Conservation (phyloP, 2,888 invertebrate species). For the Polia nebulosa region DNA sequence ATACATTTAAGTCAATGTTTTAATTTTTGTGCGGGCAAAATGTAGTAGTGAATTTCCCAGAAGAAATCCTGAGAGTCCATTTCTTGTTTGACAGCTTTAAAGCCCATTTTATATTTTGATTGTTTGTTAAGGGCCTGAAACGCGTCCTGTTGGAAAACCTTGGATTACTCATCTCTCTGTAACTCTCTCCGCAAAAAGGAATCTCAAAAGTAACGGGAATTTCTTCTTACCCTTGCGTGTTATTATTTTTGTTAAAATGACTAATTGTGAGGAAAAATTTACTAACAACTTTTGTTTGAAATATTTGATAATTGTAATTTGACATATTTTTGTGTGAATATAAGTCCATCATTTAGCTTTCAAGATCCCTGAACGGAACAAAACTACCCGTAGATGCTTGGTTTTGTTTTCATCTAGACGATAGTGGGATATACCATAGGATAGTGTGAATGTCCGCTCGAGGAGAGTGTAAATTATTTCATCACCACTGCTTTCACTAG, state of each 20-base stretch:
- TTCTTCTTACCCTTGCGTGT: slow-evolving; percentile 16
- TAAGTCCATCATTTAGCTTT: not conserved
- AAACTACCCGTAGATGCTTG: too few species aligned
- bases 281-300: slow-evolving; percentile 37
- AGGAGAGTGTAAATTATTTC: too few species aligned
- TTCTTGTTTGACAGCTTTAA: not conserved
- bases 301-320: slow-evolving; percentile 3
- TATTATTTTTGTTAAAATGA: not conserved
- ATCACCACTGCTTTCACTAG: too few species aligned
- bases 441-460: too few species aligned
- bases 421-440: too few species aligned
- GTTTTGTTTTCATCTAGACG: too few species aligned
- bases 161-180: slow-evolving; percentile 53
- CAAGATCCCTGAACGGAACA: not conserved
- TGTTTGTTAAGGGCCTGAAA: slow-evolving; percentile 48
- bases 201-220: slow-evolving; percentile 42
- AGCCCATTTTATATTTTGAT: not conserved
- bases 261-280: slow-evolving; percentile 38
- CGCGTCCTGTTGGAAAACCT: slow-evolving; percentile 23
- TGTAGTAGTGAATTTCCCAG: not conserved
- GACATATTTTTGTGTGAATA: not conserved
- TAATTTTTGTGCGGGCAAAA: not conserved
- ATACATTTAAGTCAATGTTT: too few species aligned
- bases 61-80: not conserved
- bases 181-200: slow-evolving; percentile 39